Evolutionary conservation across 2,113 vertebrate species (phyloP), one percentile per base, ranked within the genome.

Genomic region (Bufo bufo): DNA sequence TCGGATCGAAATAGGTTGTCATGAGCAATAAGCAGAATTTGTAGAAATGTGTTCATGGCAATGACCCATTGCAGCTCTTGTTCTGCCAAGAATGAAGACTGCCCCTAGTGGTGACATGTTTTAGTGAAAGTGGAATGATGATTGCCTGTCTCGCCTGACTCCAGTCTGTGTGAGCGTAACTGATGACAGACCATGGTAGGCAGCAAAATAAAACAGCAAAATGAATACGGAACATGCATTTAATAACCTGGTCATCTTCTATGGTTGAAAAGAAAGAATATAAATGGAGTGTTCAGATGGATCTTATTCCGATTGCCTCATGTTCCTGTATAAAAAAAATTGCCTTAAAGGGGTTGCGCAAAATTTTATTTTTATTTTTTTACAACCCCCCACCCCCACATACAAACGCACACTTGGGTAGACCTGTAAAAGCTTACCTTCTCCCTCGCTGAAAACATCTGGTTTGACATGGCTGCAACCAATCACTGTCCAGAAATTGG

Each of bases 11-110:
- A 56, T 78, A 56, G 77, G 50, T 78, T 78, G 20, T 78, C 77
- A 23, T 12, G 50, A 78, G 77, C 77, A 54, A 78, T 54, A 56
- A 78, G 77, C n/a, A 54, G 50, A 54, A 23, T 78, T 78, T 78
- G 49, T 78, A 78, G 49, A 78, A 52, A 78, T 78, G 77, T 56
- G 50, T 78, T 78, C 49, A 56, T 78, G 50, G 77, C 77, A 78
- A 52, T 52, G 72, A 75, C 52, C 75, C 49, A 52, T 77, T 54
- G 12, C 75, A 78, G 50, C 23, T 20, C 77, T 54, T 6, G 77
- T 6, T 56, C 20, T 78, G 47, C 77, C 50, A 75, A 8, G 17
- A 78, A 78, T 52, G 11, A 78, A 78, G 4, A 23, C 77, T 78
- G 77, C 72, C 72, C 47, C 72, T 20, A 50, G 72, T 75, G 72